Evolutionary conservation across 2,797 vertebrate genomes (phyloP).

Genomic region (Gephyroberyx darwinii): DNA sequence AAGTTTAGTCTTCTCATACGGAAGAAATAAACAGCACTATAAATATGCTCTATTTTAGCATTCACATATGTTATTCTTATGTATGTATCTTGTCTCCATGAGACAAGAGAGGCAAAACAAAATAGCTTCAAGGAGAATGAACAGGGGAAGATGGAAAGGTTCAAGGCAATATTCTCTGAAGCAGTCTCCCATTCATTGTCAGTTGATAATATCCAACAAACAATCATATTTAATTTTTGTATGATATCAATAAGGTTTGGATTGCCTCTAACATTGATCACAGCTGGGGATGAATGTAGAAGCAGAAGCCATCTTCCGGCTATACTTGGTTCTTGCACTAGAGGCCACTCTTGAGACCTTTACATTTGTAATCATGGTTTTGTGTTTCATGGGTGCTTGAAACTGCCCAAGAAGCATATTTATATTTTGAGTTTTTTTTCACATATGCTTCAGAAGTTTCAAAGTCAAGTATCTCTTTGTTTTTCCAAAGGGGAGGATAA

Average conservation of each 20-base stretch:
- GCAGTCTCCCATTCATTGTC: neutral
- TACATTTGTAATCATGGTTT: neutral
- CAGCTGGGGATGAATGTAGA: neutral
- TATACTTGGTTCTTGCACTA: conserved; percentile 1
- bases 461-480: neutral
- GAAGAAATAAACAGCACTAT: neutral
- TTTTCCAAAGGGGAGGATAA: conserved; percentile 13
- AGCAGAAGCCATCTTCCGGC: neutral
- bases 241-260: neutral
- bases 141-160: neutral
- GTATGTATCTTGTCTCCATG: neutral
- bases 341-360: conserved; percentile 11
- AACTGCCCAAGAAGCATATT: neutral
- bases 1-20: neutral
- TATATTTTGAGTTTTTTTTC: neutral
- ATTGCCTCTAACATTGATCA: neutral
- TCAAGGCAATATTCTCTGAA: neutral
- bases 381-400: neutral
- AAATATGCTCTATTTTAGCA: neutral
- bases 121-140: neutral
- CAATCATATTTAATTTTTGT: neutral
- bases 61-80: neutral
- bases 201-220: neutral
- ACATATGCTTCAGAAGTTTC: neutral
- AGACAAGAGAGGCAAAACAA: neutral